A percentile compares a stretch with the other conserved stretches of the same genome.
These are phyloP conservation scores for Rugalucina vietnamica DNA, from an alignment of 2,888 invertebrate genomes.

Conservation along the genomic window DNA sequence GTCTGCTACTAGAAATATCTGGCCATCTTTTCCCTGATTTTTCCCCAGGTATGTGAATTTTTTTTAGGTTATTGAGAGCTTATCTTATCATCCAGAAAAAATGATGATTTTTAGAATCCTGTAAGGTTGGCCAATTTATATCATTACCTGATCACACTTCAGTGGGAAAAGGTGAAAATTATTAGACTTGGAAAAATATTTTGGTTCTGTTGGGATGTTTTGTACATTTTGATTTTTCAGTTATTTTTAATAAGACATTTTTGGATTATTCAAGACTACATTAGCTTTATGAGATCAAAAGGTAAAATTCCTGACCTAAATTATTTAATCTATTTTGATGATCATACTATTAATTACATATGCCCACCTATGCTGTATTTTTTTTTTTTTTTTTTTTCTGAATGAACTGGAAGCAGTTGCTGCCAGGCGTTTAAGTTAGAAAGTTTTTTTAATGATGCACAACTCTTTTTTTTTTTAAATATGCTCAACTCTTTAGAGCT, in stretches of 20 bases:
- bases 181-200: not conserved
- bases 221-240: not conserved
- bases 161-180: not conserved
- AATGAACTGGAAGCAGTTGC: too few species aligned
- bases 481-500: too few species aligned
- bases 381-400: too few species aligned
- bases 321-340: too few species aligned
- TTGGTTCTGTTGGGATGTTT: not conserved
- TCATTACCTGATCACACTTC: not conserved
- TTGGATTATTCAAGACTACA: not conserved
- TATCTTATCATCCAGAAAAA: not conserved
- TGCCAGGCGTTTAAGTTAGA: too few species aligned
- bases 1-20: not conserved
- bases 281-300: not conserved
- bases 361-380: too few species aligned
- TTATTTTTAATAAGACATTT: not conserved
- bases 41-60: not conserved
- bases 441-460: too few species aligned
- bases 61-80: slow-evolving; percentile 3
- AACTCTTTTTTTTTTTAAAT: too few species aligned
- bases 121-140: not conserved
- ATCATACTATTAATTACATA: too few species aligned
- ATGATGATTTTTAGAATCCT: not conserved
- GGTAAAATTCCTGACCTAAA: not conserved
- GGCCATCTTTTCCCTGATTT: not conserved